Base-by-base conservation (phyloP, 1,140 invertebrate species). In the Scaptomyza montana region DNA sequence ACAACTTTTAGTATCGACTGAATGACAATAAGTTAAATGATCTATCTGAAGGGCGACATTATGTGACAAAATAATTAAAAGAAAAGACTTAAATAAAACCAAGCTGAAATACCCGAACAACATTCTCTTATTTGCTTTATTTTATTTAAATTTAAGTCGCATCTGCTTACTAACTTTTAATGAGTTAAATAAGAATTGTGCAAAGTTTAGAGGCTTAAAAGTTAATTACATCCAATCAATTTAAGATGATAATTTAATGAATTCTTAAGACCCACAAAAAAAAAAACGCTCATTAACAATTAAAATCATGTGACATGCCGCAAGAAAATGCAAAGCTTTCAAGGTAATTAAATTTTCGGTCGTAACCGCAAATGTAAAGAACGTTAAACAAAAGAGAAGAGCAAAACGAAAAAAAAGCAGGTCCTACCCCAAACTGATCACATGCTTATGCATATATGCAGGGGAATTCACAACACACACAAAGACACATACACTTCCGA, bases 271-370 rank as follows among this genome's bases (percentile, higher is more conserved):
- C 61, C 57, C 73, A 43, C 43, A 60, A 16, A 16, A 16, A n/a
- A 71, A 74, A 77, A 71, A 71, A 51, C 50, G 45, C 72, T 55
- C 75, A 80, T 85, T 85, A 74, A 80, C 67, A 76, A 85, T 78
- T 67, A 77, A 86, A 86, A 71, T 85, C 86, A 85, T 74, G 59
- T 53, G 77, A 66, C 77, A 80, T 55, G 45, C 25, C 50, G 3
- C 21, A 55, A 10, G 2, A 13, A 36, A 43, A 30, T 70, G 43
- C 65, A 63, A 77, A 60, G 81, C 78, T 86, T 75, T 80, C 65
- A 71, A 77, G 65, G 81, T 80, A 86, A 85, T 86, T 86, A 86
- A 85, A 85, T 69, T 71, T 86, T 64, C 7, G 68, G 65, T 60
- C 55, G 71, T 50, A 53, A 67, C 46, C 54, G 16, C 53, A 67